Conservation (phyloP, 1,140 invertebrate species). For the Brachionus sp. region DNA sequence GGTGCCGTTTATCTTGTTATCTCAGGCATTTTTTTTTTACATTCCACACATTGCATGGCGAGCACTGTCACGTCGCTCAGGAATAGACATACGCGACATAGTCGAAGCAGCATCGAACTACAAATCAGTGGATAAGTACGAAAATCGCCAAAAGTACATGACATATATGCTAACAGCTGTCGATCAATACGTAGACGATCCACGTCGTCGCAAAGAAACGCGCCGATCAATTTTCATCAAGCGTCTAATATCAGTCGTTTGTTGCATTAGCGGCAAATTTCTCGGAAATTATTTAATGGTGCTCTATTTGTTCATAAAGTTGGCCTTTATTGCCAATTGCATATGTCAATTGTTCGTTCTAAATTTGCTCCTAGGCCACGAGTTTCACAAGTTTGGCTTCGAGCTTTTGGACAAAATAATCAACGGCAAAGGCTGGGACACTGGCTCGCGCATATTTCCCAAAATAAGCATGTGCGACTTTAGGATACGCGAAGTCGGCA, state of each 20-base stretch:
- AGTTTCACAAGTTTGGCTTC: constrained; percentile 50
- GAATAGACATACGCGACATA: constrained; percentile 47
- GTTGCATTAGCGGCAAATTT: constrained; percentile 54
- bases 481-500: constrained; percentile 40
- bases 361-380: constrained; percentile 61
- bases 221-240: not conserved
- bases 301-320: constrained; percentile 61
- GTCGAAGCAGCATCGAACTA: constrained; percentile 45
- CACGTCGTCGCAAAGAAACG: constrained; percentile 29
- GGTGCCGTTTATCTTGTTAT: constrained; percentile 47
- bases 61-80: constrained; percentile 47
- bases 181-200: constrained; percentile 46
- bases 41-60: constrained; percentile 48
- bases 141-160: constrained; percentile 45
- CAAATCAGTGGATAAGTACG: constrained; percentile 46
- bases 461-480: constrained; percentile 46
- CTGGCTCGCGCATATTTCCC: constrained; percentile 28
- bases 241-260: constrained; percentile 47
- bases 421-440: constrained; percentile 45
- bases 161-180: constrained; percentile 37
- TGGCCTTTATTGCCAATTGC: constrained; percentile 61
- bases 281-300: constrained; percentile 61
- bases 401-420: constrained; percentile 37
- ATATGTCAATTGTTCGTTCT: constrained; percentile 62
- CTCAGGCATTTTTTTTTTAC: constrained; percentile 48